Percentiles rank a stretch among this genome's conserved stretches.
Evolutionary conservation across 2,888 invertebrate genomes (phyloP).

Genomic region (Calameuta idolon): DNA sequence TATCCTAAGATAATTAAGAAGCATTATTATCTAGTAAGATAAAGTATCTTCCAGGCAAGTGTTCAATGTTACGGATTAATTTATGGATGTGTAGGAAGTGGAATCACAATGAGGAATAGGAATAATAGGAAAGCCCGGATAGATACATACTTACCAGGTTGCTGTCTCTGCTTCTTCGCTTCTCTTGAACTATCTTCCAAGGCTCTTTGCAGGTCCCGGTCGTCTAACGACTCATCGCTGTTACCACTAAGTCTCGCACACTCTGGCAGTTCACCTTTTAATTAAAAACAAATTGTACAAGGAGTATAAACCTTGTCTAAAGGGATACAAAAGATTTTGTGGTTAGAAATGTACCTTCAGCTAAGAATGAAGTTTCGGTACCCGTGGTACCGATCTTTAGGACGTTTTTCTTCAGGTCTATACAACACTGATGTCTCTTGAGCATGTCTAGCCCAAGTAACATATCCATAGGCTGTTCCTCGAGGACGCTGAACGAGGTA

Average conservation of each 20-base stretch:
- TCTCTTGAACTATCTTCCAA: conserved; percentile 76
- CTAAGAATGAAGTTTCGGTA: conserved; percentile 88
- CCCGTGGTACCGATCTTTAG: conserved; percentile 94
- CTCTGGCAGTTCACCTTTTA: conserved; percentile 75
- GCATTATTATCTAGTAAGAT: background rate
- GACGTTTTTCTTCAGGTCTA: conserved; percentile 90
- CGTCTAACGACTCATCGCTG: conserved; percentile 79
- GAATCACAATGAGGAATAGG: conserved; percentile 17
- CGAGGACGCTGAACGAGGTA: conserved; percentile 95
- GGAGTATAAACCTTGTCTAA: conserved; percentile 57
- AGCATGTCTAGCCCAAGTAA: conserved; percentile 97
- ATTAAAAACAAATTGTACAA: conserved; percentile 39
- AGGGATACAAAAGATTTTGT: background rate
- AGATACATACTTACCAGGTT: conserved; percentile 52
- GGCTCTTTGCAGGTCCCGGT: conserved; percentile 78
- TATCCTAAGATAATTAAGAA: background rate
- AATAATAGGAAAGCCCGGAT: conserved; percentile 39
- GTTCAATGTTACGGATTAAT: background rate
- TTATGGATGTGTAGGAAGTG: background rate
- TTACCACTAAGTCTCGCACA: conserved; percentile 83
- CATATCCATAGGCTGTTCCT: conserved; percentile 99
- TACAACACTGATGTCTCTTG: conserved; percentile 95
- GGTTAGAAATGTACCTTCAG: conserved; percentile 72
- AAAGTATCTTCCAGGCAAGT: background rate
- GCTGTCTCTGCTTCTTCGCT: conserved; percentile 50